These are phyloP conservation scores for Triplophysa dalaica DNA, from an alignment of 2,113 vertebrate species.

Conservation along the genomic window DNA sequence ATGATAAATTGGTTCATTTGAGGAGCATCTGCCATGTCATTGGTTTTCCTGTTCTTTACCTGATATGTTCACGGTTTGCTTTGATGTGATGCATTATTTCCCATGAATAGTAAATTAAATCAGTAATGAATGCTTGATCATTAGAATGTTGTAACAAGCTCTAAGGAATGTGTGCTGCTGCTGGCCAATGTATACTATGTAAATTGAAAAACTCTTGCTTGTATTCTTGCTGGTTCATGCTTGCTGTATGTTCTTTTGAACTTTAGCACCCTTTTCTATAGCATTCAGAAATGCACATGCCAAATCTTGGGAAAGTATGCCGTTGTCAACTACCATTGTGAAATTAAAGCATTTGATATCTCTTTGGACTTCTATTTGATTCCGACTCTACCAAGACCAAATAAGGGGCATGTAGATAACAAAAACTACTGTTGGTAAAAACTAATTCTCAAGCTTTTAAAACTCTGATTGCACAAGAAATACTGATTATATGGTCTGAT, in stretches of 20 bases:
- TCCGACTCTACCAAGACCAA: neutral
- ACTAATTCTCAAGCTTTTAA: no score
- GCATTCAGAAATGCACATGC: slow-evolving; percentile 33
- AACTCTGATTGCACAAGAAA: neutral
- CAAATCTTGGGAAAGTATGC: slow-evolving; percentile 30
- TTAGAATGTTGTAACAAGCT: slow-evolving; percentile 36
- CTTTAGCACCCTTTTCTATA: slow-evolving; percentile 35
- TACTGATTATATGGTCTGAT: neutral
- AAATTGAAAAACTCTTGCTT: slow-evolving; percentile 33
- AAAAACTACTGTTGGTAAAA: no score
- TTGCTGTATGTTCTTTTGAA: slow-evolving; percentile 25
- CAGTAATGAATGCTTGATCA: slow-evolving; percentile 32
- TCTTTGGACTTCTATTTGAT: neutral
- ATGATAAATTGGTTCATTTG: slow-evolving; percentile 3
- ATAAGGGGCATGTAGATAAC: neutral
- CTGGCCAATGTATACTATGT: slow-evolving; percentile 45
- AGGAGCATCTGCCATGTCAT: slow-evolving; percentile 35
- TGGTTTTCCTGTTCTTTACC: slow-evolving; percentile 24
- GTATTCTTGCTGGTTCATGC: slow-evolving; percentile 33
- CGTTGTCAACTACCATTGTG: slow-evolving; percentile 39
- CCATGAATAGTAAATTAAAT: slow-evolving; percentile 25
- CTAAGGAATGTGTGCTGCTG: slow-evolving; percentile 45
- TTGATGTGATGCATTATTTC: slow-evolving; percentile 26
- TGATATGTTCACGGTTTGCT: slow-evolving; percentile 25
- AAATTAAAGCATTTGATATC: slow-evolving; percentile 51